These are phyloP conservation scores for Boloria selene DNA, from an alignment of 2,888 invertebrate species.

Conservation along the genomic window DNA sequence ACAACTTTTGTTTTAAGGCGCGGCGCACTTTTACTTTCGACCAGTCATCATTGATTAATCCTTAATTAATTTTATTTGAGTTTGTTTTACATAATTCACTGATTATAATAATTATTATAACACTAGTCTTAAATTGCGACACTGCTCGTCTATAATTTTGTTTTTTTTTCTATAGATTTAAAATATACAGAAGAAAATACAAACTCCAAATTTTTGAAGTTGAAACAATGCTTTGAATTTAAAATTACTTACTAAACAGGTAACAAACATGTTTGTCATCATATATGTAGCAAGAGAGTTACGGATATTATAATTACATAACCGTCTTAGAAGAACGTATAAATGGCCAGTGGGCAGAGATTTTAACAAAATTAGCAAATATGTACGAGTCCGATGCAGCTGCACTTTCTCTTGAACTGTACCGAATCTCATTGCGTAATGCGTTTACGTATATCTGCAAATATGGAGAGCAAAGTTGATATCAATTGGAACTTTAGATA, in stretches of 20 bases:
- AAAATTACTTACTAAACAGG: no score
- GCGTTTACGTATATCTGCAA: conserved; percentile 11
- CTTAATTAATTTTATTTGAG: neutral
- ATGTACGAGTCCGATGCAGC: conserved; percentile 52
- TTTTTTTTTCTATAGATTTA: no score
- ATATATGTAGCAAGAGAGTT: neutral
- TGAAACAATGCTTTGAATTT: no score
- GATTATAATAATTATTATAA: conserved; percentile 2
- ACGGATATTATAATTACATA: conserved; percentile 21
- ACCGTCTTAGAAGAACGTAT: conserved; percentile 23
- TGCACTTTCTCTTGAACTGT: conserved; percentile 65
- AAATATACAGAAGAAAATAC: no score
- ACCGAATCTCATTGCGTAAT: conserved; percentile 54
- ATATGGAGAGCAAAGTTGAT: conserved; percentile 7
- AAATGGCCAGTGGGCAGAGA: conserved; percentile 18
- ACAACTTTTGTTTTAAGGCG: conserved; percentile 40
- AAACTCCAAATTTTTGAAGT: no score
- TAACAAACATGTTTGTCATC: neutral
- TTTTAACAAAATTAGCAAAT: conserved; percentile 56
- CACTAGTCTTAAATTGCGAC: neutral
- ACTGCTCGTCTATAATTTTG: no score
- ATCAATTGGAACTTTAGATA: no score
- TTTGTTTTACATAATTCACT: conserved; percentile 2
- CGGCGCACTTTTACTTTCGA: conserved; percentile 43
- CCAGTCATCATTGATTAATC: conserved; percentile 16